These are phyloP conservation scores for Saiga tatarica DNA, from an alignment of 2,113 vertebrate species.

Conservation along the genomic window DNA sequence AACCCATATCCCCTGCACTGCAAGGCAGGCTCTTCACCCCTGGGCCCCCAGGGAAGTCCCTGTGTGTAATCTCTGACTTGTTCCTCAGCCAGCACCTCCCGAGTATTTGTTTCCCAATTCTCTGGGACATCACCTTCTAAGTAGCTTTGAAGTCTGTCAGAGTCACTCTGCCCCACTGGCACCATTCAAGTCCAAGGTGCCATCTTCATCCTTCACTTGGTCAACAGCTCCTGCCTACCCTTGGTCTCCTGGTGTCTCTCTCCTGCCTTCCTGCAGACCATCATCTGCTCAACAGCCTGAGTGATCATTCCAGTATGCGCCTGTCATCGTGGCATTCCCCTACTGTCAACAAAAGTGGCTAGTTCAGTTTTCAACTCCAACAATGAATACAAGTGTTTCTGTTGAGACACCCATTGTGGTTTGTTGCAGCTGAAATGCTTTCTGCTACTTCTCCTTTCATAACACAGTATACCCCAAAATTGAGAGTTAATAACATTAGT, in stretches of 20 bases:
- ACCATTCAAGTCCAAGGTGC: neutral
- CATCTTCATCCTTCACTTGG: neutral
- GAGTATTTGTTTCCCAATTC: neutral
- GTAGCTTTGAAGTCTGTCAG: neutral
- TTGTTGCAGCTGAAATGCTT: neutral
- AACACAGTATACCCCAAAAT: neutral
- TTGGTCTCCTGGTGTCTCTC: neutral
- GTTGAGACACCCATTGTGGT: neutral
- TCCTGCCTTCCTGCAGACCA: neutral
- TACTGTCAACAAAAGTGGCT: neutral
- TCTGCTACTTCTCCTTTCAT: neutral
- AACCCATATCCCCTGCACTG: neutral
- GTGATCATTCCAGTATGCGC: neutral
- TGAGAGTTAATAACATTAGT: slow-evolving; percentile 15
- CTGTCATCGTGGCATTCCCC: neutral
- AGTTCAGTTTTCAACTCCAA: neutral
- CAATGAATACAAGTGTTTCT: neutral
- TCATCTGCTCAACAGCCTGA: neutral
- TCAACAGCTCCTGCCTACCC: neutral
- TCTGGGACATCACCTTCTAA: neutral
- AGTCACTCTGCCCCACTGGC: neutral
- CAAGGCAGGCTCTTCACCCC: neutral
- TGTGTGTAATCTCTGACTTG: neutral
- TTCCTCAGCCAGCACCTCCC: neutral
- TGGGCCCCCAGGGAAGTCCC: neutral